Evolutionary conservation across 2,888 invertebrate species (phyloP).

Genomic region (Epinotia bilunana): DNA sequence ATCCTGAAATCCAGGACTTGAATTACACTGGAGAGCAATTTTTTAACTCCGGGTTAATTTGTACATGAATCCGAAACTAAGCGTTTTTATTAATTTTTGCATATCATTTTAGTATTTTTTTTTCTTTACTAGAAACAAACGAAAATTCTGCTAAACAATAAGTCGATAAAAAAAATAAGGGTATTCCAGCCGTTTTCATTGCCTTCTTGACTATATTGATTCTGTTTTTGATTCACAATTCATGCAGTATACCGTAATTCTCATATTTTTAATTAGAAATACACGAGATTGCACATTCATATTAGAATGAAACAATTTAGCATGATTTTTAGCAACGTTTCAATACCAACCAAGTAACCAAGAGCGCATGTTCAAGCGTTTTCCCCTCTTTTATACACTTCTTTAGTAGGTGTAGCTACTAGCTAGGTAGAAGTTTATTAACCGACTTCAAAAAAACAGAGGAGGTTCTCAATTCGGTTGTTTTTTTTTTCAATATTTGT

Average conservation of each 20-base stretch:
- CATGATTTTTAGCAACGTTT: neutral
- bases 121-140: too few relatives aligned
- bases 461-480: too few relatives aligned
- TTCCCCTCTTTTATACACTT: constrained; percentile 3
- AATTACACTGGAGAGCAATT: neutral
- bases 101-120: too few relatives aligned
- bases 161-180: too few relatives aligned
- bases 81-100: neutral
- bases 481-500: too few relatives aligned
- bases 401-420: neutral
- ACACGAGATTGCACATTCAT: neutral
- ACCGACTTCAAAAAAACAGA: too few relatives aligned
- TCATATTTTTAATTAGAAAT: neutral
- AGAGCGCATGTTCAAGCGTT: constrained; percentile 32
- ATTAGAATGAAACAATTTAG: constrained; percentile 2
- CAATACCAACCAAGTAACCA: constrained; percentile 3
- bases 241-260: neutral
- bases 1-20: neutral
- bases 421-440: neutral
- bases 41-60: neutral
- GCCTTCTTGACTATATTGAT: neutral
- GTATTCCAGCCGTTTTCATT: neutral
- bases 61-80: neutral
- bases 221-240: neutral
- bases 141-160: too few relatives aligned